A percentile compares a stretch with the other conserved stretches of the same genome.
Conservation (phyloP, 2,113 vertebrate genomes). For the Crotalus tigris region DNA sequence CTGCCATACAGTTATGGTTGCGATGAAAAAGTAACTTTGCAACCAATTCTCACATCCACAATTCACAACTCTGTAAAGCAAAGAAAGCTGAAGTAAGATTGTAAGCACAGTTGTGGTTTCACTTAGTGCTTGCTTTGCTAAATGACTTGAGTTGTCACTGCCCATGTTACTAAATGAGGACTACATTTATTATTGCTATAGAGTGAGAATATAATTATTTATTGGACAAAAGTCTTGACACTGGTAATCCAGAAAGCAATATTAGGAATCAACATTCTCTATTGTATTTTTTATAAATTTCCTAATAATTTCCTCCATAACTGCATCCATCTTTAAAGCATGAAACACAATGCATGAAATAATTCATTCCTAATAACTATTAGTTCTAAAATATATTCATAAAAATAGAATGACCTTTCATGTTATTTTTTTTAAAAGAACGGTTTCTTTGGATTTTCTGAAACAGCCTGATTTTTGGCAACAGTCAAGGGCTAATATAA, state of each 20-base stretch:
- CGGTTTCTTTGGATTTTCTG: neutral
- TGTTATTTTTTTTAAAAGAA: neutral
- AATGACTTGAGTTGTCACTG: neutral
- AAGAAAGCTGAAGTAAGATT: neutral
- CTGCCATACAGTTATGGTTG: neutral
- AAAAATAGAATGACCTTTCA: neutral
- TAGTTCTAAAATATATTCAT: neutral
- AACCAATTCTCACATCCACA: neutral
- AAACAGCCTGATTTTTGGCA: neutral
- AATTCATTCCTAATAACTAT: neutral
- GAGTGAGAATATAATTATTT: neutral
- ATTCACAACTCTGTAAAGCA: neutral
- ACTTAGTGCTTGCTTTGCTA: neutral
- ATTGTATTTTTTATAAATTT: rapidly evolving
- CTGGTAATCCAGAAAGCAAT: rapidly evolving
- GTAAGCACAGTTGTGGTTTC: neutral
- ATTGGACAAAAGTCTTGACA: neutral
- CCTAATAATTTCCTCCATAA: too few species aligned
- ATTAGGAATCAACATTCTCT: neutral
- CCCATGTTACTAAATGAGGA: neutral
- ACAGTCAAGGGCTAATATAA: neutral
- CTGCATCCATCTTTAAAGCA: neutral
- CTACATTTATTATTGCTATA: neutral
- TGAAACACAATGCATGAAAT: neutral
- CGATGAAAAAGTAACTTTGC: neutral